Conservation (phyloP, 2,888 invertebrate species). For the Drosophila emarginata region DNA sequence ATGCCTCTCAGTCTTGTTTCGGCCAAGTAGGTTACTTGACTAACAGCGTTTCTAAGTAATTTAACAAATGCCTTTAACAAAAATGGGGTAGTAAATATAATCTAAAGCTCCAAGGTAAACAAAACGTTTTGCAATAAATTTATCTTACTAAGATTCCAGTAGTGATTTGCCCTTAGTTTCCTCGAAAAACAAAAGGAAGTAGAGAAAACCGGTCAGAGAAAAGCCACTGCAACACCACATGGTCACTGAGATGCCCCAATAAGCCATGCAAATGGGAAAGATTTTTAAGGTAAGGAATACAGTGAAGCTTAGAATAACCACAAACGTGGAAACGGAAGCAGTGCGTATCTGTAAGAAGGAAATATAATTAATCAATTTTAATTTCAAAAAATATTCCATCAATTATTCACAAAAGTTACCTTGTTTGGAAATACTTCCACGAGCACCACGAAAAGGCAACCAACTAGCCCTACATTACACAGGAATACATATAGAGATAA, state of each 20-base stretch:
- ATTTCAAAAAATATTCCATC: too few relatives aligned
- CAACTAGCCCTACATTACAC: constrained; percentile 70
- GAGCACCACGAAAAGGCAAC: constrained; percentile 70
- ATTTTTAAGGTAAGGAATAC: constrained; percentile 64
- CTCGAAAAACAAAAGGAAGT: constrained; percentile 59
- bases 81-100: neutral
- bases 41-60: neutral
- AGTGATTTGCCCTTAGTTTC: constrained; percentile 78
- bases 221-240: constrained; percentile 69
- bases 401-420: constrained; percentile 47
- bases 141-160: constrained; percentile 38
- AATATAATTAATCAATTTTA: neutral
- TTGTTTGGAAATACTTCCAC: constrained; percentile 74
- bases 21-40: constrained; percentile 20
- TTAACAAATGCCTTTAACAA: neutral
- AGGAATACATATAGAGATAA: constrained; percentile 68
- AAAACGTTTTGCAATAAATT: constrained; percentile 1
- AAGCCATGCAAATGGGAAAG: constrained; percentile 66
- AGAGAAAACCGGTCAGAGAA: constrained; percentile 59
- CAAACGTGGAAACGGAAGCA: constrained; percentile 50
- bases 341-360: constrained; percentile 70
- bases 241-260: constrained; percentile 58
- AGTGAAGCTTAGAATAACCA: constrained; percentile 57
- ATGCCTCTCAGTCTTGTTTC: constrained; percentile 30
- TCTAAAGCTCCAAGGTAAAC: constrained; percentile 18